Base-by-base conservation (phyloP, 2,888 invertebrate genomes). In the Adelognathus sp. region DNA sequence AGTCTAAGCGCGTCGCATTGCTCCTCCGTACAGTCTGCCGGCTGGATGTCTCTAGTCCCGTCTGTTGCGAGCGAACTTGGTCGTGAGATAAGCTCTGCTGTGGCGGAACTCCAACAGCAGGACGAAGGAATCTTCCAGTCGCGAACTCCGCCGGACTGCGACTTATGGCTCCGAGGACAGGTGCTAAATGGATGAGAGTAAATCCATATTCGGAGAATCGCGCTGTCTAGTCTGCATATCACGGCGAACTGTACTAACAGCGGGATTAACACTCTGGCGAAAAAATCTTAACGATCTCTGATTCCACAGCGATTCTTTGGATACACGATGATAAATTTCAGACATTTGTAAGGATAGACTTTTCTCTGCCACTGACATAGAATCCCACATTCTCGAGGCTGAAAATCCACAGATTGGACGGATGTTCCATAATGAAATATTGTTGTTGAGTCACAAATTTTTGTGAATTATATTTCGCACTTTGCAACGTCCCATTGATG, bases 121-220 rank as follows among this genome's bases (percentile, higher is more conserved):
- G 36, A 36, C 36, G 27, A 41, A 39, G 41, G 33, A 60, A 60
- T 60, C 27, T 9, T 18, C 6, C 41, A 14, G 39, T 27, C 36
- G 9, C 31, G 58, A 14, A 56, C 21, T 44, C 36, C 27, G 61
- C 60, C 50, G 31, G 18, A 33, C 46, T 3, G 33, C 24, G 61
- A 75, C 18, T 75, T 60, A 69, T 69, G 61, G 24, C 14, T 54
- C 31, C 61, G n/a, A 50, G 61, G 61, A 33, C 61, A 69, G 75
- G 60, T 75, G 54, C 61, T 60, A 67, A 61, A 69, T 44, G 41
- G 41, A 11, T 24, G 24, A 50, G 58, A 54, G 44, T 41, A 66
- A 71, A 61, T 71, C 61, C 71, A 71, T 71, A 71, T 63, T 71
- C 61, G 71, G 71, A 63, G 71, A 54, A 69, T 33, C 58, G 21